Percentiles rank a stretch among this genome's conserved stretches.
Evolutionary conservation across 2,888 invertebrate species (phyloP).

Genomic region (Clunio marinus): DNA sequence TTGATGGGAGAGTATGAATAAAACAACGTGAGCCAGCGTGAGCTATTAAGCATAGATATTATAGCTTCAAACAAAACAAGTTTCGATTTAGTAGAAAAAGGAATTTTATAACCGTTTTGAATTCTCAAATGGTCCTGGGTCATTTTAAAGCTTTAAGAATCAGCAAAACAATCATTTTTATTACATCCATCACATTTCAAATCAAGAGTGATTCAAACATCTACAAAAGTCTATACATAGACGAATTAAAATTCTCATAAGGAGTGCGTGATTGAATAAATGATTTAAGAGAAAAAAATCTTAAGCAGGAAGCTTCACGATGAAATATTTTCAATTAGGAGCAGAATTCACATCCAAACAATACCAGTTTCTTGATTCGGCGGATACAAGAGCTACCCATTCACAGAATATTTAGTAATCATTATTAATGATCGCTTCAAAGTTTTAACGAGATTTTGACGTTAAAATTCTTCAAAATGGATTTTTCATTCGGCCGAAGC

Average conservation of each 20-base stretch:
- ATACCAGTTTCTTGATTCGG: background rate
- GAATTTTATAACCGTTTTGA: no score
- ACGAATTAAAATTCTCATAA: no score
- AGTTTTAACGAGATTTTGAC: constrained; percentile 17
- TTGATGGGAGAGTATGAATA: background rate
- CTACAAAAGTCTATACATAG: no score
- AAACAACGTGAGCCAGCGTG: background rate
- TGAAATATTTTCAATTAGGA: constrained; percentile 25
- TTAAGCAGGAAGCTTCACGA: background rate
- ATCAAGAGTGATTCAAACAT: no score
- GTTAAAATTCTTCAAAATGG: background rate
- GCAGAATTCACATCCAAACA: constrained; percentile 13
- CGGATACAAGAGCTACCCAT: constrained; percentile 24
- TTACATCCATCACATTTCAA: no score
- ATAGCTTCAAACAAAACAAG: background rate
- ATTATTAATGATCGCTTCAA: constrained; percentile 34
- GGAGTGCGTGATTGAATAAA: background rate
- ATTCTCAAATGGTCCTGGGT: no score
- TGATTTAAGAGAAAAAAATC: background rate
- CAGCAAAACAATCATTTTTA: no score
- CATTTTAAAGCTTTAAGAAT: no score
- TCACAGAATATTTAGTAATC: constrained; percentile 28
- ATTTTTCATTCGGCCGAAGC: background rate
- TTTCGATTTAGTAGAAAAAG: background rate
- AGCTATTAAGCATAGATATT: background rate